Evolutionary conservation across 1,140 invertebrate genomes (phyloP), one percentile per base, ranked within the genome.

Genomic region (Piezodorus guildinii): DNA sequence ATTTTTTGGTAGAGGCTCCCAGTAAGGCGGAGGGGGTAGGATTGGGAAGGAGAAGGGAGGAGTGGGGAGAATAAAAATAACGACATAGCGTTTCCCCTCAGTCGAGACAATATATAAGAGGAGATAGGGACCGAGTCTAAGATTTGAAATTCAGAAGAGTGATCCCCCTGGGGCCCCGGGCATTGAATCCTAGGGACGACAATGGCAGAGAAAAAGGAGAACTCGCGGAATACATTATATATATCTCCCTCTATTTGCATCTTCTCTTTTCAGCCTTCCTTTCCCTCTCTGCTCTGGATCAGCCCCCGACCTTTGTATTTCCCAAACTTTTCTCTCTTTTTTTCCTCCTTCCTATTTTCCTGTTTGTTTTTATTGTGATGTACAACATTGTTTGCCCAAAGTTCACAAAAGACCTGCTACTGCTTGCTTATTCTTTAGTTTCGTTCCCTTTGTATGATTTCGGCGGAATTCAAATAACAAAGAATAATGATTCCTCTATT

Each of bases 101-200:
- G 17, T 56, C 6, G 52, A 56, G 17, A 56, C 23, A 25, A 56
- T 56, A 56, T 56, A 56, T 23, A 56, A 58, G 25, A 58, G 54
- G 3, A 23, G 30, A 23, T 27, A 27, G 54, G 54, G 54, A 27
- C 17, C 4, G 54, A n/a, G 54, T 21, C 16, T 39, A 44, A 30
- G 58, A 62, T 62, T 62, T 62, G 62, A 62, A 62, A 62, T 62
- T 62, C 62, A 62, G 62, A 62, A 62, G 62, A 62, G 62, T 62
- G 62, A 62, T 62, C 43, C 62, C 62, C 43, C 23, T 17, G 46
- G 62, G 62, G 23, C 16, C n/a, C n/a, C 46, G 21, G 27, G 62
- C 62, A 49, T 62, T 62, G 62, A 62, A 62, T 51, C 44, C 39
- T 51, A 51, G 23, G 45, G 17, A 62, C 60, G 62, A 62, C 62